Percentiles rank a stretch among this genome's conserved stretches.
Evolutionary conservation across 2,113 vertebrate species (phyloP).

Genomic region (Astur gentilis): DNA sequence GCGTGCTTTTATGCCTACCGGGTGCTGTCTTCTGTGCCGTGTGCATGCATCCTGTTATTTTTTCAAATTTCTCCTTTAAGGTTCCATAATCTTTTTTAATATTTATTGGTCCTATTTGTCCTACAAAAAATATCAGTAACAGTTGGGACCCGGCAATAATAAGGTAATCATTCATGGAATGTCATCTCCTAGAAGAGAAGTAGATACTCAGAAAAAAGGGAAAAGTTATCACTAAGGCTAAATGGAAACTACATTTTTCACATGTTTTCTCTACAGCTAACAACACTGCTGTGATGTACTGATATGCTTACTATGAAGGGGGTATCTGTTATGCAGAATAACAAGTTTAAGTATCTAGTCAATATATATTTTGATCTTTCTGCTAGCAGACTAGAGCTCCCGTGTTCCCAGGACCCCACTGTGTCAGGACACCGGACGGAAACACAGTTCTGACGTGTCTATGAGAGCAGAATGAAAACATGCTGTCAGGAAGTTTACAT

Average conservation of each 20-base stretch:
- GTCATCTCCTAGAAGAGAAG: neutral
- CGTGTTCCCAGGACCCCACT: neutral
- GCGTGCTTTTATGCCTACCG: accelerated
- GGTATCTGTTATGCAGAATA: neutral
- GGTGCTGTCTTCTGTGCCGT: neutral
- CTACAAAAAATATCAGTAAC: neutral
- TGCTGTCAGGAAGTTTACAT: neutral
- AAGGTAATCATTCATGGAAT: neutral
- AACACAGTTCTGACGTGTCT: neutral
- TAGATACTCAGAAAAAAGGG: neutral
- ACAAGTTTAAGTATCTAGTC: neutral
- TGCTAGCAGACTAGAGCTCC: neutral
- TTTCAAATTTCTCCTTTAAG: neutral
- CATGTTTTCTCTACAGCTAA: neutral
- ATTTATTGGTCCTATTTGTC: neutral
- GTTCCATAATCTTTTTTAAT: neutral
- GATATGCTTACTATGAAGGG: neutral
- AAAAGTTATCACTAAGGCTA: neutral
- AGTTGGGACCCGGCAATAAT: accelerated
- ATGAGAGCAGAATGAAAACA: neutral
- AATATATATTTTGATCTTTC: neutral
- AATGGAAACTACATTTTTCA: neutral
- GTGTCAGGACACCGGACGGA: neutral
- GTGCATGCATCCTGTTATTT: too few relatives aligned
- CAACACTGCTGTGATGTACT: neutral